These are phyloP conservation scores for Alectura lathami DNA, from an alignment of 2,113 vertebrate species.

Conservation along the genomic window DNA sequence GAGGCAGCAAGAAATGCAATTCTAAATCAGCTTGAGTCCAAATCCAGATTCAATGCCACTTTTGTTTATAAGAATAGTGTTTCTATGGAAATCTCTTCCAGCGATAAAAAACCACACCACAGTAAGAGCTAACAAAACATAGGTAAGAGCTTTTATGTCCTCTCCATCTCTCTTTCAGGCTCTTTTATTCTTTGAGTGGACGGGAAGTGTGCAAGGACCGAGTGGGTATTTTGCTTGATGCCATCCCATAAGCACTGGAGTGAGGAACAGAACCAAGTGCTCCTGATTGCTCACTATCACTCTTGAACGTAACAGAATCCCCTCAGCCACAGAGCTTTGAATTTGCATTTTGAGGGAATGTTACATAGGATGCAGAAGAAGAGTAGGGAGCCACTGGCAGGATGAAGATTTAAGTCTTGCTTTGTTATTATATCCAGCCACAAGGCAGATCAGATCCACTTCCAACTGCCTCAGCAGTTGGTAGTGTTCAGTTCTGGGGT, in stretches of 20 bases:
- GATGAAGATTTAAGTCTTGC: neutral
- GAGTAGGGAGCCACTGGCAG: neutral
- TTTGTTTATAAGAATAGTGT: neutral
- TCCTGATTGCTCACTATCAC: neutral
- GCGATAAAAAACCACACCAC: neutral
- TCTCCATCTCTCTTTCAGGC: neutral
- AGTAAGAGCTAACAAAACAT: neutral
- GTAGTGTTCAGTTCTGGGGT: neutral
- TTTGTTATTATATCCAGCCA: neutral
- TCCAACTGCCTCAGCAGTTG: neutral
- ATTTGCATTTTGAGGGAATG: neutral
- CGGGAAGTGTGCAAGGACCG: neutral
- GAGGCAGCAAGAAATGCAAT: neutral
- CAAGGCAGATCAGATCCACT: neutral
- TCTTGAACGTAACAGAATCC: neutral
- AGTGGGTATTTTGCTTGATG: neutral
- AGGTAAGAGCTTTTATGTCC: neutral
- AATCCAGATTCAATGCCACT: neutral
- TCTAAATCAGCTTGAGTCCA: neutral
- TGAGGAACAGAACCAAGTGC: neutral
- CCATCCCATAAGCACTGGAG: neutral
- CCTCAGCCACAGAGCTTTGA: neutral
- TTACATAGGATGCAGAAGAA: neutral
- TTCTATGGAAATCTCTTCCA: neutral
- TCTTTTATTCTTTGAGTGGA: fast-evolving